Percentiles rank a stretch among this genome's conserved stretches.
These are phyloP conservation scores for Apocrypta bakeri DNA, from an alignment of 1,140 invertebrate genomes.

Conservation along the genomic window DNA sequence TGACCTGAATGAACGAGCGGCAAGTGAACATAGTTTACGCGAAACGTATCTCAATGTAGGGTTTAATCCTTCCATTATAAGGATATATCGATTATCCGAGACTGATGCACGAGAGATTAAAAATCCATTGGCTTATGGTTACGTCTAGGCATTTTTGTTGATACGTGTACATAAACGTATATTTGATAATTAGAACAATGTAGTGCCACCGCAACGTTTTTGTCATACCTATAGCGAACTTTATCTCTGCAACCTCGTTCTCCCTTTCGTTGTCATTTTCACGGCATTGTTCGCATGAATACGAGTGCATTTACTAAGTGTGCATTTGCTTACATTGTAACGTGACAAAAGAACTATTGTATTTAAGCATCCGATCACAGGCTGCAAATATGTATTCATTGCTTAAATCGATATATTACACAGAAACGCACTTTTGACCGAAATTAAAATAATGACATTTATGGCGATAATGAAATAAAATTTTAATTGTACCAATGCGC, in stretches of 20 bases:
- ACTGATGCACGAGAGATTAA: not conserved
- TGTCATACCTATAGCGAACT: not conserved
- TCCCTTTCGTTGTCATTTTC: not conserved
- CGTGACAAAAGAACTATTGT: not conserved
- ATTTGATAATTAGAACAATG: not conserved
- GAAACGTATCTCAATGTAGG: not conserved
- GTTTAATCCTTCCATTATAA: too few relatives aligned
- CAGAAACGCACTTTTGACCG: not conserved
- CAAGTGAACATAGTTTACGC: not conserved
- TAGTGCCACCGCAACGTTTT: not conserved
- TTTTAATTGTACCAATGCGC: not conserved
- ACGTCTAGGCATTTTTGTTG: not conserved
- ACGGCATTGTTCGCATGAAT: not conserved
- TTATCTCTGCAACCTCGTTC: not conserved
- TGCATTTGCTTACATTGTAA: too few relatives aligned
- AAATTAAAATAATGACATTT: not conserved
- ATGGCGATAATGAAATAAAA: not conserved
- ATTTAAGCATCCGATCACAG: not conserved
- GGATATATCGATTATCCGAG: not conserved
- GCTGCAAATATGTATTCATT: not conserved
- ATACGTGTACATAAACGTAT: not conserved
- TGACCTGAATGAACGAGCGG: slow-evolving; percentile 30
- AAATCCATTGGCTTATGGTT: not conserved
- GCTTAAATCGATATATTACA: not conserved
- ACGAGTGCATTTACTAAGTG: not conserved